A percentile compares a stretch with the other conserved stretches of the same genome.
These are phyloP conservation scores for Leuciscus waleckii DNA, from an alignment of 2,797 vertebrate genomes.

Conservation along the genomic window DNA sequence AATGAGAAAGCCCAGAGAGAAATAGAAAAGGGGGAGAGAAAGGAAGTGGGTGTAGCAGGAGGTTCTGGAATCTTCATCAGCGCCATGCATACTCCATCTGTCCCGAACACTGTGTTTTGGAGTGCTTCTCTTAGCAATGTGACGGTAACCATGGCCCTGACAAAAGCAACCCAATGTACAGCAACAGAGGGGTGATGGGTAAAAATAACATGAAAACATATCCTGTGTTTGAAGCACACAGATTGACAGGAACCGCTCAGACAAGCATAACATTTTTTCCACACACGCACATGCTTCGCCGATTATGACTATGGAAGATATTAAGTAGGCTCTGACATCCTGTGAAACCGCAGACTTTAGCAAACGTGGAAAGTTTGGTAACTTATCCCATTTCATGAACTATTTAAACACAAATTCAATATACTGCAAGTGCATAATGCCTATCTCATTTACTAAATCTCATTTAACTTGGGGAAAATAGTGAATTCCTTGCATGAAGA, in stretches of 20 bases:
- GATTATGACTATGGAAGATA: conserved; percentile 44
- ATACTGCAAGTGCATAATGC: background rate
- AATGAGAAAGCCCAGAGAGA: conserved; percentile 57
- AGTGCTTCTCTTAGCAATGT: conserved; percentile 52
- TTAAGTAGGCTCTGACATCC: conserved; percentile 31
- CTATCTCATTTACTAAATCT: background rate
- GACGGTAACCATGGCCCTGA: conserved; percentile 54
- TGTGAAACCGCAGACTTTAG: conserved; percentile 16
- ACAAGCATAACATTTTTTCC: conserved; percentile 28
- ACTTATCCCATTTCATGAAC: conserved; percentile 8
- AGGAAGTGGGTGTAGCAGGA: conserved; percentile 67
- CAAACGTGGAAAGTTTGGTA: conserved; percentile 11
- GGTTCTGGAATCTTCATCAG: conserved; percentile 74
- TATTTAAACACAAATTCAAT: background rate
- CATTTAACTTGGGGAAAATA: background rate
- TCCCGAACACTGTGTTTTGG: conserved; percentile 47
- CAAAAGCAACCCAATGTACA: conserved; percentile 56
- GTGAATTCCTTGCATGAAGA: background rate
- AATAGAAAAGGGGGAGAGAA: conserved; percentile 5
- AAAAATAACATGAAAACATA: conserved; percentile 59
- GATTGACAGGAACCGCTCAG: conserved; percentile 41
- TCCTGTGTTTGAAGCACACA: conserved; percentile 29
- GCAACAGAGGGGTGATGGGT: conserved; percentile 24
- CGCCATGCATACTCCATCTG: conserved; percentile 35
- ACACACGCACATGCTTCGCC: conserved; percentile 27